Percentiles rank a stretch among this genome's conserved stretches.
Evolutionary conservation across 2,888 invertebrate genomes (phyloP).

Genomic region (Drosophila borealis): DNA sequence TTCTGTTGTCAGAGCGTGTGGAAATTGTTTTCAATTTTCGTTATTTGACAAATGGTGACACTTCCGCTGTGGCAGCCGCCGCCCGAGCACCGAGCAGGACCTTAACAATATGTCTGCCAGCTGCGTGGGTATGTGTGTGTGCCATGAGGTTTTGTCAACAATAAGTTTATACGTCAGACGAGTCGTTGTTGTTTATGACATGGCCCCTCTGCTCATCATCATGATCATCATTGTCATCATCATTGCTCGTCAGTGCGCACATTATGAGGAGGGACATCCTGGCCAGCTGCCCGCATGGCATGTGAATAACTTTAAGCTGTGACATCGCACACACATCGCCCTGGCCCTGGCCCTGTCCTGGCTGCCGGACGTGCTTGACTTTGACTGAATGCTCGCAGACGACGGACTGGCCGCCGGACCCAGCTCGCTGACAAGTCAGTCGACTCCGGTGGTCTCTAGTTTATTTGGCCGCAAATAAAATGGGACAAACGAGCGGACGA

Average conservation of each 20-base stretch:
- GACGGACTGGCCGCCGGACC: neutral
- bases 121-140: conserved; percentile 34
- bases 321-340: conserved; percentile 67
- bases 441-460: conserved; percentile 17
- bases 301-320: conserved; percentile 78
- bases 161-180: conserved; percentile 75
- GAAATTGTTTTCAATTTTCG: conserved; percentile 84
- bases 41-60: conserved; percentile 83
- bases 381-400: conserved; percentile 52
- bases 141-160: conserved; percentile 80
- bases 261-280: conserved; percentile 36
- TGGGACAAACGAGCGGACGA: conserved; percentile 39
- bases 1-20: conserved; percentile 60
- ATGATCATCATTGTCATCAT: conserved; percentile 37
- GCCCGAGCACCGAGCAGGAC: conserved; percentile 61
- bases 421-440: conserved; percentile 17
- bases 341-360: conserved; percentile 19
- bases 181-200: conserved; percentile 75
- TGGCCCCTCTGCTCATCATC: conserved; percentile 31
- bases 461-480: conserved; percentile 52
- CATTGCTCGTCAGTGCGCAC: conserved; percentile 33
- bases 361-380: conserved; percentile 74
- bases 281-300: conserved; percentile 25
- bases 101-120: conserved; percentile 72
- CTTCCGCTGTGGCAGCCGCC: conserved; percentile 75